Evolutionary conservation across 2,797 vertebrate species (phyloP), one percentile per base, ranked within the genome.

Genomic region (Coendou prehensilis): DNA sequence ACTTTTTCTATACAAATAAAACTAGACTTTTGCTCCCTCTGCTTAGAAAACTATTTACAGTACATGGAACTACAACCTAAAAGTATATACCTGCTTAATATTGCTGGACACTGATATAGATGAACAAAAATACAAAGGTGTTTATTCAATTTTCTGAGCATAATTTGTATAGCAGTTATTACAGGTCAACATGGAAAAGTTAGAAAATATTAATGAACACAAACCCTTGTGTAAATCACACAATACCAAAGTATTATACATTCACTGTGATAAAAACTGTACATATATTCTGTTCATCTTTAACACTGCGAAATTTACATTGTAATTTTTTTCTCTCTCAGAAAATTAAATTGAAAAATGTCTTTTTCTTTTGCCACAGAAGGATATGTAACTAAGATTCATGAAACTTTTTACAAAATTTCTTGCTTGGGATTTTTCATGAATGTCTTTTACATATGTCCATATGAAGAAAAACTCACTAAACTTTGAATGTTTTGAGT

Each of bases 181-280:
- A 50, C 94, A 91, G 87, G 97, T 95, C 50, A 97, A 96, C 91
- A 96, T 84, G 88, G 91, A 97, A 98, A 98, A 97, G 97, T 94
- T 89, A 96, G n/a, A 88, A 97, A 98, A 97, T 59, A 96, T 97
- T 98, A 97, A 97, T 96, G 96, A 97, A 98, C 84, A 96, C 56
- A 97, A 98, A 97, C 96, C 96, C 98, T 98, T 98, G 96, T 98
- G 96, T 98, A 98, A 98, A 98, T 89, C 95, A 98, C 97, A 97
- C 93, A 97, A 91, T 96, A 94, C 80, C 84, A 97, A 97, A 52
- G 91, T 91, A 95, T 89, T 64, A 96, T 63, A 97, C 56, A 86
- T 78, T 95, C 87, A 94, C 81, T 45, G 52, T 94, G 89, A 73
- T 97, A 98, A 98, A 95, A 97, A 96, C 94, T 96, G 90, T 98